phyloP scores from a whole-genome alignment of 2,113 vertebrate species.

The Crypturellus undulatus region DNA sequence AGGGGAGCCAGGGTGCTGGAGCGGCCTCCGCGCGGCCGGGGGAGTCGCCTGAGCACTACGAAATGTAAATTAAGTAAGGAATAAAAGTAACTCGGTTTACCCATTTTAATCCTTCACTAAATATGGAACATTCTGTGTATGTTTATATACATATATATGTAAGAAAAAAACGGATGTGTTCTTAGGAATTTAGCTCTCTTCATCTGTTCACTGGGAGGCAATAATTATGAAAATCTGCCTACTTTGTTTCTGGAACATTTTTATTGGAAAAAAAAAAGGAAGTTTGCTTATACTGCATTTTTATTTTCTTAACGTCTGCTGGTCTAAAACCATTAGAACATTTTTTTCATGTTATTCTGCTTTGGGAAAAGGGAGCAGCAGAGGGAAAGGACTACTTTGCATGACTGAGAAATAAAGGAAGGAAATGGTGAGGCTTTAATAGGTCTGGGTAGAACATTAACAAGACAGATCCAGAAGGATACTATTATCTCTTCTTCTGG shows the following conservation, averaged over 20 bases:
- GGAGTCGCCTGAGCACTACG: neutral
- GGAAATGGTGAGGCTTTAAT: neutral
- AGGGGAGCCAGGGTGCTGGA: neutral
- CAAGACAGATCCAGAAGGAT: neutral
- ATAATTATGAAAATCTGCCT: neutral
- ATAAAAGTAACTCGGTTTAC: neutral
- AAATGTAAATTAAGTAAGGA: neutral
- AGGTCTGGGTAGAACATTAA: neutral
- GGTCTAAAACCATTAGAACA: neutral
- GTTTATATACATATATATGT: neutral
- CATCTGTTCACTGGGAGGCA: neutral
- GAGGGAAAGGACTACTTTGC: neutral
- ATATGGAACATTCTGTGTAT: neutral
- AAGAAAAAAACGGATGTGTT: neutral
- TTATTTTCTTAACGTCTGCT: conserved; percentile 40
- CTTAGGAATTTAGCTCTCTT: neutral
- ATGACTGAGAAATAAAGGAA: neutral
- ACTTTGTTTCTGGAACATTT: conserved; percentile 42
- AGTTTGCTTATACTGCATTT: neutral
- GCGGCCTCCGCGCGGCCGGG: neutral
- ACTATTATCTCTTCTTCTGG: neutral
- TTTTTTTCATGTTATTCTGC: neutral
- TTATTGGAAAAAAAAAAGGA: conserved; percentile 27
- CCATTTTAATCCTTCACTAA: neutral
- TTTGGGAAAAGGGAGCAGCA: neutral